Percentiles rank a stretch among this genome's conserved stretches.
phyloP scores from a whole-genome alignment of 2,797 vertebrate species.

The Ataeniobius toweri region DNA sequence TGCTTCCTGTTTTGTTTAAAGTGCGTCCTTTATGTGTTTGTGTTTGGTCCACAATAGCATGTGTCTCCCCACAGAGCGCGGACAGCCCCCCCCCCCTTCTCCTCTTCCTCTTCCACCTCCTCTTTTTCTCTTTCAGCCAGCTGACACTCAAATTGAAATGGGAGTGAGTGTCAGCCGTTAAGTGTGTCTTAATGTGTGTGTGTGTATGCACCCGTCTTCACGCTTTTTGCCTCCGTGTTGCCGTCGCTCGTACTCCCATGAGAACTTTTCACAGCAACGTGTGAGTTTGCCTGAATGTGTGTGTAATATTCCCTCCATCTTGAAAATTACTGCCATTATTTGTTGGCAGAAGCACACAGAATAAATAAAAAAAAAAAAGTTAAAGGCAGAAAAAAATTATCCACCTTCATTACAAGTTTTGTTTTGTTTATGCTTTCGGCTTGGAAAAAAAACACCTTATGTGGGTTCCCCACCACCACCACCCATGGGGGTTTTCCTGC shows the following conservation, averaged over 20 bases:
- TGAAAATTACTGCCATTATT: conserved; percentile 20
- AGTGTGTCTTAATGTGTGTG: conserved; percentile 51
- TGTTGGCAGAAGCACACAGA: conserved; percentile 44
- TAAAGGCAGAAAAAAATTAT: conserved; percentile 25
- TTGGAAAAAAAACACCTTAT: conserved; percentile 15
- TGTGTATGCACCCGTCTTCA: conserved; percentile 57
- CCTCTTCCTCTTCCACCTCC: neutral
- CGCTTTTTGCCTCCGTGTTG: conserved; percentile 66
- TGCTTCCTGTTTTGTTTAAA: conserved; percentile 27
- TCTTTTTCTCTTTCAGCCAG: conserved; percentile 71
- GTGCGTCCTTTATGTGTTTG: conserved; percentile 30
- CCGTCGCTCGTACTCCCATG: conserved; percentile 73
- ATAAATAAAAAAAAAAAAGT: conserved; percentile 2
- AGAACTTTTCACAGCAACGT: conserved; percentile 54
- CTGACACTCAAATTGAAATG: conserved; percentile 80
- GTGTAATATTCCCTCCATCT: conserved; percentile 46
- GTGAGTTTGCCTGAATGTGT: conserved; percentile 49
- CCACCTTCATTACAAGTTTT: conserved; percentile 34
- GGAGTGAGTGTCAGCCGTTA: conserved; percentile 76
- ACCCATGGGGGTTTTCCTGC: conserved; percentile 64
- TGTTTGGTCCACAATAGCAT: conserved; percentile 65
- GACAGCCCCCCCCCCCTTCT: conserved; percentile 48
- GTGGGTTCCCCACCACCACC: conserved; percentile 14
- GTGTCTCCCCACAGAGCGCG: conserved; percentile 66
- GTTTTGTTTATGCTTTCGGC: conserved; percentile 30